Evolutionary conservation across 1,140 invertebrate genomes (phyloP).

Genomic region (Pomacea maculata): DNA sequence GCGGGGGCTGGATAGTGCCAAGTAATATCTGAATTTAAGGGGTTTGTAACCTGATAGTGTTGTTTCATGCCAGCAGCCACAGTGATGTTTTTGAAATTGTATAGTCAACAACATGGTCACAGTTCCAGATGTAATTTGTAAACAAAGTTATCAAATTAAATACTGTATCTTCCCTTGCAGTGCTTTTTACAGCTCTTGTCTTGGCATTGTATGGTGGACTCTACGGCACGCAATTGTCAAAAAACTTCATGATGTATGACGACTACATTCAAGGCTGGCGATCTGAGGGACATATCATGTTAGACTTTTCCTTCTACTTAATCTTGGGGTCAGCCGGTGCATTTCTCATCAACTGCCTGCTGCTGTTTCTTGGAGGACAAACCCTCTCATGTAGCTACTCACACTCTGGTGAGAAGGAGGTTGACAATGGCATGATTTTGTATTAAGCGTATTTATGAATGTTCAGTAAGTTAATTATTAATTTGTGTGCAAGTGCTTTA

Average conservation of each 20-base stretch:
- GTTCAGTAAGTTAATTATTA: not conserved
- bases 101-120: no score
- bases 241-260: conserved; percentile 81
- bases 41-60: no score
- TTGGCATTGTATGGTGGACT: conserved; percentile 79
- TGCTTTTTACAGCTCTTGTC: conserved; percentile 75
- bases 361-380: conserved; percentile 72
- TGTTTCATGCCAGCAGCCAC: no score
- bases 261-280: conserved; percentile 76
- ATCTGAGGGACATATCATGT: conserved; percentile 74
- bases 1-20: no score
- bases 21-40: no score
- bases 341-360: conserved; percentile 78
- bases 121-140: not conserved
- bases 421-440: conserved; percentile 59
- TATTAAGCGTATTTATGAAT: conserved; percentile 36
- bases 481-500: no score
- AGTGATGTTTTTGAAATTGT: no score
- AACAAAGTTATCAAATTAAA: not conserved
- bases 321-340: conserved; percentile 77
- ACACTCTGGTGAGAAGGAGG: conserved; percentile 48
- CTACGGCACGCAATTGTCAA: conserved; percentile 77
- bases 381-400: conserved; percentile 46
- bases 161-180: conserved; percentile 68
- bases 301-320: conserved; percentile 85